phyloP scores from a whole-genome alignment of 2,113 vertebrate genomes.

The Echinops telfairi region DNA sequence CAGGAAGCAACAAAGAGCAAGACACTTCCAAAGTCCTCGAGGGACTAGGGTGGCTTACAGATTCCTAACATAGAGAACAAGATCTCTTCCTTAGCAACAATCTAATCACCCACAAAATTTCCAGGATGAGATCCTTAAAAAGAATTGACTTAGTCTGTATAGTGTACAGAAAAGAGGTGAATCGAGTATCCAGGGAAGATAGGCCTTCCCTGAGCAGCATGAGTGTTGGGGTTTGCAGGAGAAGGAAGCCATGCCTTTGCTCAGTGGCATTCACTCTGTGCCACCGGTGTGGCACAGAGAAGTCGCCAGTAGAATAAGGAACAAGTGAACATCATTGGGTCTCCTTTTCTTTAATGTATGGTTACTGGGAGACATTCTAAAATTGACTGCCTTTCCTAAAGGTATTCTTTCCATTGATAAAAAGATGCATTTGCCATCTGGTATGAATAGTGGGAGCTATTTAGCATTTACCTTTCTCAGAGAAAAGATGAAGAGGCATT shows the following conservation, averaged over 20 bases:
- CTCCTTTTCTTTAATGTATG: not conserved
- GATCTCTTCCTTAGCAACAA: not conserved
- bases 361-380: not conserved
- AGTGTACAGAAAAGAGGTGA: not conserved
- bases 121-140: not conserved
- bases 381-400: not conserved
- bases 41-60: not conserved
- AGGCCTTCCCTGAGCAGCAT: not conserved
- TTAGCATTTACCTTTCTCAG: slow-evolving; percentile 26
- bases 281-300: not conserved
- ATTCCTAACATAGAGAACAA: not conserved
- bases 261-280: not conserved
- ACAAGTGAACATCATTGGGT: not conserved
- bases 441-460: not conserved
- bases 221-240: not conserved
- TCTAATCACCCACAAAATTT: not conserved
- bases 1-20: not conserved
- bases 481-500: slow-evolving; percentile 40
- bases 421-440: not conserved
- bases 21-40: not conserved
- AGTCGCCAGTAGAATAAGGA: not conserved
- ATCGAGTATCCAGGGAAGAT: not conserved
- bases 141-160: not conserved
- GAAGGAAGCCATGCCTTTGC: not conserved
- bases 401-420: not conserved